Percentiles rank a stretch among this genome's conserved stretches.
Evolutionary conservation across 2,888 invertebrate species (phyloP).

Genomic region (Sinodicranocentrus sp.): DNA sequence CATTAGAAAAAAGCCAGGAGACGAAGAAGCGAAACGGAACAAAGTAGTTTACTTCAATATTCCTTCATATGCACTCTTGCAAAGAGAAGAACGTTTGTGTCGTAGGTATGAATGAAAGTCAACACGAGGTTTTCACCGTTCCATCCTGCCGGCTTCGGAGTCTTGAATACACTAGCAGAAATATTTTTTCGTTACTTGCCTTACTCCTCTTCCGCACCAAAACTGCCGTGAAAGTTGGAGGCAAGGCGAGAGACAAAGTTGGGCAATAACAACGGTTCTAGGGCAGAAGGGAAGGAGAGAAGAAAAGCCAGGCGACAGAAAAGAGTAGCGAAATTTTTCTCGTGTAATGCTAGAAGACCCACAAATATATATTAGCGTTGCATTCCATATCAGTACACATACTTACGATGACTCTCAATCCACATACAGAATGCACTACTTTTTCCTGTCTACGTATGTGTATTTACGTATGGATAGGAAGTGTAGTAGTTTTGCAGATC

Average conservation of each 20-base stretch:
- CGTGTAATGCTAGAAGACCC: no score
- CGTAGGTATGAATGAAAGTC: background rate
- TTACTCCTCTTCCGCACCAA: constrained; percentile 40
- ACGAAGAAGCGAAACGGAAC: background rate
- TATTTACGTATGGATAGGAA: no score
- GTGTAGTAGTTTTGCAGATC: no score
- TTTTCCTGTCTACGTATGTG: no score
- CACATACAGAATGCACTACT: no score
- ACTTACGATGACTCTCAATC: no score
- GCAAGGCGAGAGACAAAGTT: constrained; percentile 8
- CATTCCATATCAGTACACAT: no score
- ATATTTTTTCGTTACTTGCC: constrained; percentile 50
- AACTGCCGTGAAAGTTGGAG: background rate
- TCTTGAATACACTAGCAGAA: constrained; percentile 52
- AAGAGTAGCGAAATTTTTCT: constrained; percentile 17
- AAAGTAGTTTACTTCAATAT: no score
- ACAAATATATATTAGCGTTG: no score
- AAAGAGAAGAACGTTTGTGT: no score
- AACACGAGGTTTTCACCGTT: constrained; percentile 62
- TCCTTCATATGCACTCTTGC: no score
- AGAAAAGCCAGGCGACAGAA: constrained; percentile 4
- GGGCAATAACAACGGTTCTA: background rate
- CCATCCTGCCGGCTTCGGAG: constrained; percentile 65
- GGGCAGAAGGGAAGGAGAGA: background rate
- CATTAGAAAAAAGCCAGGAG: constrained; percentile 22